Conservation (phyloP, 2,113 vertebrate species). For the Lota lota region DNA sequence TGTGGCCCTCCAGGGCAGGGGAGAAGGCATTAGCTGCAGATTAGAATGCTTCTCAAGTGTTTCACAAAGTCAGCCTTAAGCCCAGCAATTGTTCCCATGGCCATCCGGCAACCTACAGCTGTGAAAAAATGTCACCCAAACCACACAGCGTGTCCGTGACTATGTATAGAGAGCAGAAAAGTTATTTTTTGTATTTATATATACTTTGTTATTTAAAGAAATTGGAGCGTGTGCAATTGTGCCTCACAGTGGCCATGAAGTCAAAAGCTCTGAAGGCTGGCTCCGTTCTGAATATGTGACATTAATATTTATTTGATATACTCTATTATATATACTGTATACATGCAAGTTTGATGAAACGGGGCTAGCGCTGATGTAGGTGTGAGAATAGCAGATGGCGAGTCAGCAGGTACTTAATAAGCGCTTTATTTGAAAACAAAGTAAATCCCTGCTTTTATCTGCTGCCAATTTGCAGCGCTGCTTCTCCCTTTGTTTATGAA, state of each 20-base stretch:
- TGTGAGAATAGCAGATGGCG: conserved; percentile 26
- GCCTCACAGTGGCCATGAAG: conserved; percentile 8
- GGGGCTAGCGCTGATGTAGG: conserved; percentile 24
- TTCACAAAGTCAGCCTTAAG: conserved; percentile 65
- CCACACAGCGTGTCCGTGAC: conserved; percentile 22
- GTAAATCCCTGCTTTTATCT: conserved; percentile 32
- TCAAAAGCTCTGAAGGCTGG: conserved; percentile 22
- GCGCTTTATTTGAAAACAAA: conserved; percentile 34
- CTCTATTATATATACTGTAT: too few relatives aligned
- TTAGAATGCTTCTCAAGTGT: conserved; percentile 66
- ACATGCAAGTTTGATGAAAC: conserved; percentile 30
- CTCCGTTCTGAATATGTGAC: conserved; percentile 15
- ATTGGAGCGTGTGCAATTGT: conserved; percentile 14
- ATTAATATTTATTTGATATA: conserved; percentile 20
- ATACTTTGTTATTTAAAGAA: too few relatives aligned
- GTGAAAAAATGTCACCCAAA: conserved; percentile 44
- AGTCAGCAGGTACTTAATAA: conserved; percentile 17
- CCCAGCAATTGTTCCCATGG: conserved; percentile 54
- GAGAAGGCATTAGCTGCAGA: conserved; percentile 67
- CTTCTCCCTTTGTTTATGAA: too few relatives aligned
- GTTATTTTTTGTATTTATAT: not conserved
- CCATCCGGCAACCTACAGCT: conserved; percentile 43
- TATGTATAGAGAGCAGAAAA: not conserved
- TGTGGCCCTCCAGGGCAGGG: conserved; percentile 58
- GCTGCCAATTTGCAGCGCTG: conserved; percentile 20